Conservation (phyloP, 2,888 invertebrate species). For the Heliconius ismenius region DNA sequence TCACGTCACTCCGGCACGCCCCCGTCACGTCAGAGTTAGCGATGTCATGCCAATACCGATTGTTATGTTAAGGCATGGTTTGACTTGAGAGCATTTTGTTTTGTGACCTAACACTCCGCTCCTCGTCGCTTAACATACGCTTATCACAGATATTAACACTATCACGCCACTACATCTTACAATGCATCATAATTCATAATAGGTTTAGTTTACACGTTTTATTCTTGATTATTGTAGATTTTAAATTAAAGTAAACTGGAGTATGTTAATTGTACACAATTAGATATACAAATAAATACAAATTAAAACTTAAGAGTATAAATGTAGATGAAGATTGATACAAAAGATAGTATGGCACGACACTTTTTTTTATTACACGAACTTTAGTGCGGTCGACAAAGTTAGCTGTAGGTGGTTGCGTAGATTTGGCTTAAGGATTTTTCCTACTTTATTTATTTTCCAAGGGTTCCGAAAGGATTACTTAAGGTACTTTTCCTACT, state of each 20-base stretch:
- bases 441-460: background rate
- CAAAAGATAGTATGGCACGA: background rate
- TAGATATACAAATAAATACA: background rate
- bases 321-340: background rate
- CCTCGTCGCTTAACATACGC: conserved; percentile 56
- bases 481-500: background rate
- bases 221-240: conserved; percentile 3
- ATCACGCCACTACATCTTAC: conserved; percentile 44
- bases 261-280: background rate
- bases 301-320: background rate
- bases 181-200: conserved; percentile 27
- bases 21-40: conserved; percentile 47
- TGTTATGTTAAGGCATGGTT: conserved; percentile 71
- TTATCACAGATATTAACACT: conserved; percentile 54
- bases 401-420: background rate
- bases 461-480: no score
- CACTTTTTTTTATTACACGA: conserved; percentile 1
- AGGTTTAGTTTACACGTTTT: conserved; percentile 24
- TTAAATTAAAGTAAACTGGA: background rate
- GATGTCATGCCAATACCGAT: conserved; percentile 74
- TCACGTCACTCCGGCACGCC: conserved; percentile 41
- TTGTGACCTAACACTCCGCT: conserved; percentile 60
- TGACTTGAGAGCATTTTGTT: conserved; percentile 63
- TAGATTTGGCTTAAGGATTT: background rate
- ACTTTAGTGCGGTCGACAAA: background rate